Percentiles rank a stretch among this genome's conserved stretches.
phyloP scores from a whole-genome alignment of 1,140 invertebrate genomes.

The Zaprionus gabonicus region DNA sequence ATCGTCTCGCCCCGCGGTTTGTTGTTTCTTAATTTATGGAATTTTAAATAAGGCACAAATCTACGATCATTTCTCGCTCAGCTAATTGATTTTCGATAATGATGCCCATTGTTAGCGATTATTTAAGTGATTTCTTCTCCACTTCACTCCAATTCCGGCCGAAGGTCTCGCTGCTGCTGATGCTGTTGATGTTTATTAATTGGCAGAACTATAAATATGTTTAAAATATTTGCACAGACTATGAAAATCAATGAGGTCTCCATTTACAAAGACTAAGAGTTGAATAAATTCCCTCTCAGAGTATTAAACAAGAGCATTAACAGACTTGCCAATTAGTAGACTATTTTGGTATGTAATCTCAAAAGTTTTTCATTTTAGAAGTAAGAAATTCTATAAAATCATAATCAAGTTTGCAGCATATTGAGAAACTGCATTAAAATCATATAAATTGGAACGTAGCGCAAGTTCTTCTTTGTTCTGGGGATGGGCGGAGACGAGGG shows the following conservation, averaged over 20 bases:
- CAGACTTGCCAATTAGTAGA: neutral
- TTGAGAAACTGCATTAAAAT: too few species aligned
- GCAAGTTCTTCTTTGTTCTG: neutral
- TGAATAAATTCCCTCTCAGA: neutral
- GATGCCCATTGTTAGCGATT: constrained; percentile 46
- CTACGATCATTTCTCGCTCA: constrained; percentile 20
- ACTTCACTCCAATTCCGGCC: neutral
- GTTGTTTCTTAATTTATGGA: constrained; percentile 76
- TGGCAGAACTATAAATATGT: constrained; percentile 5
- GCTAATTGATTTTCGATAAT: constrained; percentile 42
- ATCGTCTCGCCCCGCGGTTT: constrained; percentile 24
- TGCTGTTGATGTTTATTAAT: neutral
- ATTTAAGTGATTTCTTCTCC: constrained; percentile 23
- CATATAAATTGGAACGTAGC: too few species aligned
- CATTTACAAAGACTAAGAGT: neutral
- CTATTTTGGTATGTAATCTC: neutral
- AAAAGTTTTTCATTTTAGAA: neutral
- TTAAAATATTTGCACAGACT: neutral
- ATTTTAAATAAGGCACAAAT: constrained; percentile 67
- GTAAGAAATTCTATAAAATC: too few species aligned
- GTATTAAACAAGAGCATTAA: neutral
- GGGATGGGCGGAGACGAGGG: too few species aligned
- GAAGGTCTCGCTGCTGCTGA: neutral
- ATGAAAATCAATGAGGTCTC: neutral
- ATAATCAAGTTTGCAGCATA: too few species aligned